These are phyloP conservation scores for Eilema griseolum DNA, from an alignment of 2,888 invertebrate genomes.

Conservation along the genomic window DNA sequence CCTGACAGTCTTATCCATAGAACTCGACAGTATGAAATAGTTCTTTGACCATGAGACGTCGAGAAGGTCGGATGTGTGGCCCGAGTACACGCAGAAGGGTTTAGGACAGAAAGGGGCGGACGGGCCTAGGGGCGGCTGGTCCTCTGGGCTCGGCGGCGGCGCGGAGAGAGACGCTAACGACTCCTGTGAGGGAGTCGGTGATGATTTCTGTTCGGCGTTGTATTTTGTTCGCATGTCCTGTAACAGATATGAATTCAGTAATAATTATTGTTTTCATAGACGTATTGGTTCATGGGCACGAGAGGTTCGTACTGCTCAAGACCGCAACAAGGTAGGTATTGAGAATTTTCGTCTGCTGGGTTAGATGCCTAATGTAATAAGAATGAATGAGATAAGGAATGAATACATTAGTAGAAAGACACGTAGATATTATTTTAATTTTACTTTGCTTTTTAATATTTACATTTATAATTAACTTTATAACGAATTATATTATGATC, in stretches of 20 bases:
- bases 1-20: constrained; percentile 98
- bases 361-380: too few species aligned
- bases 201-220: constrained; percentile 94
- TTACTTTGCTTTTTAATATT: too few species aligned
- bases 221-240: constrained; percentile 98
- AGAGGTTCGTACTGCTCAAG: too few species aligned
- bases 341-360: too few species aligned
- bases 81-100: constrained; percentile 97
- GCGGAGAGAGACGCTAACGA: constrained; percentile 90
- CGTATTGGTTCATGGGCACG: too few species aligned
- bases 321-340: too few species aligned
- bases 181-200: constrained; percentile 97
- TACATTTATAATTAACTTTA: too few species aligned
- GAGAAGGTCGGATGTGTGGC: constrained; percentile 98
- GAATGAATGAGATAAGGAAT: too few species aligned
- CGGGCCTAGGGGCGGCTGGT: constrained; percentile 82
- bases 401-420: too few species aligned
- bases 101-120: constrained; percentile 94
- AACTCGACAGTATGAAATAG: constrained; percentile 98
- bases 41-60: constrained; percentile 99
- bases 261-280: too few species aligned
- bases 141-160: constrained; percentile 86
- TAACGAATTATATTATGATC: too few species aligned
- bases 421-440: too few species aligned
- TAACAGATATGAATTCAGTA: background rate